These are phyloP conservation scores for Xiphorhynchus elegans DNA, from an alignment of 2,113 vertebrate genomes.

Conservation along the genomic window DNA sequence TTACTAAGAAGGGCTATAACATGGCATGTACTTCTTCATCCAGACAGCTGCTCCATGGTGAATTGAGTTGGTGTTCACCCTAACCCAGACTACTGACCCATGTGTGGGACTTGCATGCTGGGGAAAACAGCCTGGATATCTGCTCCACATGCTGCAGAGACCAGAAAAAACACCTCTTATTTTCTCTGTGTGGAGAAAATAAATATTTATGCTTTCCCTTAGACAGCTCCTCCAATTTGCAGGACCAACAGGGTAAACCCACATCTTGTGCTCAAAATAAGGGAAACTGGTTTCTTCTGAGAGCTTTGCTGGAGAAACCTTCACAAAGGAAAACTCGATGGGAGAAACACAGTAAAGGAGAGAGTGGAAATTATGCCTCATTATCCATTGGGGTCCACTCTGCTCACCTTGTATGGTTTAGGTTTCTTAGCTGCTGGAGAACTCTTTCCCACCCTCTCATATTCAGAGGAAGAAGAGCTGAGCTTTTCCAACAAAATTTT, in stretches of 20 bases:
- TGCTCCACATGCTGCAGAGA: not conserved
- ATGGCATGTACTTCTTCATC: not conserved
- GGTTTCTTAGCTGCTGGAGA: not conserved
- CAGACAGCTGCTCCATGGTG: not conserved
- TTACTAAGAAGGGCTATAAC: not conserved
- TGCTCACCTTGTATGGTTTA: not conserved
- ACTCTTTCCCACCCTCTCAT: not conserved
- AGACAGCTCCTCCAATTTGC: not conserved
- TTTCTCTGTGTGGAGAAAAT: not conserved
- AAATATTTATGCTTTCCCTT: not conserved
- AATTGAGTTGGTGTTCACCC: not conserved
- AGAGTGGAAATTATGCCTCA: accelerated
- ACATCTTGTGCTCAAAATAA: not conserved
- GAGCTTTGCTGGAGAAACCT: not conserved
- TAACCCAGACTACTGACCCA: accelerated
- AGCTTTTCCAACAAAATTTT: not conserved
- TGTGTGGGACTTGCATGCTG: accelerated
- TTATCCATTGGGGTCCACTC: not conserved
- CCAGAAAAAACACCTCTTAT: not conserved
- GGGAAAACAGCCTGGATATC: not conserved
- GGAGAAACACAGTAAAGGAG: not conserved
- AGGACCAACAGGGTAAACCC: not conserved
- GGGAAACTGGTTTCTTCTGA: not conserved
- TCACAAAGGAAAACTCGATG: not conserved
- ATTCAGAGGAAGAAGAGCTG: not conserved